Conservation (phyloP, 2,797 vertebrate species). For the Morelia viridis region DNA sequence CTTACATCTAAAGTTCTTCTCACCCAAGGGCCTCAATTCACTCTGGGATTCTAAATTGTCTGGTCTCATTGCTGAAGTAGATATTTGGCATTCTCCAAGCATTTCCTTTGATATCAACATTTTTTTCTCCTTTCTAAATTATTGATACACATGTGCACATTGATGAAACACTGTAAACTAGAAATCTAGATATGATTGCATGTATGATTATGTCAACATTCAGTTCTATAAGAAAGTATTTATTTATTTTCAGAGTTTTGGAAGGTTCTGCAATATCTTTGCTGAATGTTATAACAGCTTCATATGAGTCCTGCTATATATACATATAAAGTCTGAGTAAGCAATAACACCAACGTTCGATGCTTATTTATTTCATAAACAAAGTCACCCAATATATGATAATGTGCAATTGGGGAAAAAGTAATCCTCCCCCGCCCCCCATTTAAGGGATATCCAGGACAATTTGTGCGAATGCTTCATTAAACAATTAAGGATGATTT, state of each 20-base stretch:
- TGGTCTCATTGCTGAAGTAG: background rate
- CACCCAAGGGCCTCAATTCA: background rate
- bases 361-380: background rate
- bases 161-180: background rate
- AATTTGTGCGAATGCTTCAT: background rate
- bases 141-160: background rate
- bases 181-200: background rate
- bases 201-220: background rate
- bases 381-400: background rate
- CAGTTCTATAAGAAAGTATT: background rate
- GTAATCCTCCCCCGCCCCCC: background rate
- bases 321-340: no score
- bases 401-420: background rate
- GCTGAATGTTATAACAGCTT: background rate
- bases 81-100: background rate
- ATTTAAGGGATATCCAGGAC: background rate
- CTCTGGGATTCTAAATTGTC: background rate
- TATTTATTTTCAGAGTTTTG: background rate
- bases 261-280: background rate
- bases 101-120: background rate
- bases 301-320: background rate
- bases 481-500: background rate
- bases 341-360: no score
- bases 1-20: background rate
- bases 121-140: background rate